Evolutionary conservation across 2,797 vertebrate genomes (phyloP).

Genomic region (Linurgus olivaceus): DNA sequence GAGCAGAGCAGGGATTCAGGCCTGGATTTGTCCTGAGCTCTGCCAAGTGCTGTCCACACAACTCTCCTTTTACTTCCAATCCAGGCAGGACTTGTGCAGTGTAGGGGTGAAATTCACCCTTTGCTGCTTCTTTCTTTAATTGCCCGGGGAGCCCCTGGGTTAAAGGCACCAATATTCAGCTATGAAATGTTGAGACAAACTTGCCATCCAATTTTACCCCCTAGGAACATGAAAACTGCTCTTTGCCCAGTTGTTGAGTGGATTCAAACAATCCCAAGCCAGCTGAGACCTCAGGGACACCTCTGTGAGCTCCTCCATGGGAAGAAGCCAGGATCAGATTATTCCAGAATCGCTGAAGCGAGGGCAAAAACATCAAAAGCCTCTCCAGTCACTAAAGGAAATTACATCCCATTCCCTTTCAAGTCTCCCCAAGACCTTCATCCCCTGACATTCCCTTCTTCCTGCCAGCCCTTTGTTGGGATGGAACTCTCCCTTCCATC

Average conservation of each 20-base stretch:
- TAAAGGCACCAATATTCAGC: neutral
- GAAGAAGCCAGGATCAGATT: neutral
- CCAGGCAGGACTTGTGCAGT: neutral
- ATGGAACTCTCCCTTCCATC: neutral
- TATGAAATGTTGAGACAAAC: neutral
- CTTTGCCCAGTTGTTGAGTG: neutral
- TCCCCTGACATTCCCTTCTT: neutral
- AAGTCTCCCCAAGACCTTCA: neutral
- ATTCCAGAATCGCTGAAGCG: neutral
- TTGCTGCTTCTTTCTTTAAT: neutral
- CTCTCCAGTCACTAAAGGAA: neutral
- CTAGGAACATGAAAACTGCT: accelerated
- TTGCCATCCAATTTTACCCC: neutral
- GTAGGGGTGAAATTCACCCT: neutral
- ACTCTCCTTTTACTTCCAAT: neutral
- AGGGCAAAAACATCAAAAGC: neutral
- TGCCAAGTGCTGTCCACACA: neutral
- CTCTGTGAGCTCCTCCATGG: neutral
- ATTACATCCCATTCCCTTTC: neutral
- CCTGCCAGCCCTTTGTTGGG: neutral
- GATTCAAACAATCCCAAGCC: neutral
- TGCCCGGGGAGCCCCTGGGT: neutral
- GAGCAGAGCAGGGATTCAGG: neutral
- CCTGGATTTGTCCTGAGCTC: neutral
- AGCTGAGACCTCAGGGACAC: neutral